phyloP scores from a whole-genome alignment of 2,888 invertebrate genomes.

The Cylloceria caligata region DNA sequence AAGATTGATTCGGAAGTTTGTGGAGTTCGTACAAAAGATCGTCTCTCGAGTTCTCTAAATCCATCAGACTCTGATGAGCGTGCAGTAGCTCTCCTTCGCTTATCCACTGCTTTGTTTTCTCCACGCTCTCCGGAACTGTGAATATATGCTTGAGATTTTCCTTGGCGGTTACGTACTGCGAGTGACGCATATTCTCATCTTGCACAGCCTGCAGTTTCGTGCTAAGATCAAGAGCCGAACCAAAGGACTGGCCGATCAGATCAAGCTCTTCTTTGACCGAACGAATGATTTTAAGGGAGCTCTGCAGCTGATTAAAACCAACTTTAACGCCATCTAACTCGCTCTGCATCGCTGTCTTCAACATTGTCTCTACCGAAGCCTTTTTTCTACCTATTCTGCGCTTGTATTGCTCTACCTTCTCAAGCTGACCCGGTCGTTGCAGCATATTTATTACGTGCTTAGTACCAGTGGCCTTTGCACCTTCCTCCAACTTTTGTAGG shows the following conservation, averaged over 20 bases:
- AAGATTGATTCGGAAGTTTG: constrained; percentile 95
- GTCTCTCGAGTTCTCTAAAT: constrained; percentile 98
- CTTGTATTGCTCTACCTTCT: constrained; percentile 94
- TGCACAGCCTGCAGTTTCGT: constrained; percentile 93
- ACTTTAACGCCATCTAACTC: constrained; percentile 98
- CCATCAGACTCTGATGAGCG: constrained; percentile 96
- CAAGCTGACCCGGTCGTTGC: constrained; percentile 97
- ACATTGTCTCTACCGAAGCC: constrained; percentile 96
- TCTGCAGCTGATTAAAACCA: constrained; percentile 95
- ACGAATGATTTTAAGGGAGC: constrained; percentile 93
- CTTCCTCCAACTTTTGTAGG: constrained; percentile 89
- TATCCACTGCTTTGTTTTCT: constrained; percentile 97
- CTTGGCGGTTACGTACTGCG: constrained; percentile 98
- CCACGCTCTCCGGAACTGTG: constrained; percentile 98
- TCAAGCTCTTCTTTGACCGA: constrained; percentile 86
- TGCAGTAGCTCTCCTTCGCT: constrained; percentile 97
- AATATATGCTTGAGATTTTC: constrained; percentile 99
- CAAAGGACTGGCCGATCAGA: constrained; percentile 89
- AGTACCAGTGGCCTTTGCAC: constrained; percentile 91
- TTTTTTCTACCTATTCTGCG: constrained; percentile 91
- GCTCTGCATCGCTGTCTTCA: constrained; percentile 99
- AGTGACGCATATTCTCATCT: constrained; percentile 97
- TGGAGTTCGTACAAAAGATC: constrained; percentile 97
- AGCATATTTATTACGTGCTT: constrained; percentile 96
- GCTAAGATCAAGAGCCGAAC: constrained; percentile 91